phyloP scores from a whole-genome alignment of 2,888 invertebrate genomes.

The Trichopria drosophilae region DNA sequence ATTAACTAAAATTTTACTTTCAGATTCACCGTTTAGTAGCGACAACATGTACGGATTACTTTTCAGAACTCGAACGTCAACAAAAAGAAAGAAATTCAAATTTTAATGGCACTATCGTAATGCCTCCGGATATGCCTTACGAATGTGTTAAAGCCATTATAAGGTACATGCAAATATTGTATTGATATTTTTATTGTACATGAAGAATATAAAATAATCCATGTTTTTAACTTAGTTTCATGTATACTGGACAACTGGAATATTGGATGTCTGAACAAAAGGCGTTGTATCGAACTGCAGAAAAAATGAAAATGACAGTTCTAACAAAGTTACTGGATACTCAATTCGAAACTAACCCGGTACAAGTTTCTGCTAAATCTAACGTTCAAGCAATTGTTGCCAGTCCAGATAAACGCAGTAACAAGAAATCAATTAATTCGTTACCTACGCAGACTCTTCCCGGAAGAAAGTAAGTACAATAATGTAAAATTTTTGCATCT shows the following conservation, averaged over 20 bases:
- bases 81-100: slow-evolving; percentile 51
- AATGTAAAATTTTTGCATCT: background rate
- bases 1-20: no score
- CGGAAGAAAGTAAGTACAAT: slow-evolving; percentile 32
- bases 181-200: no score
- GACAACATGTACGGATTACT: slow-evolving; percentile 86
- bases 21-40: slow-evolving; percentile 75
- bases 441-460: slow-evolving; percentile 34
- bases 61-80: slow-evolving; percentile 71
- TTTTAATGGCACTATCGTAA: slow-evolving; percentile 50
- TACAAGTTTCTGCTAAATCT: no score
- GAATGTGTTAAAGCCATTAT: slow-evolving; percentile 57
- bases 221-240: slow-evolving; percentile 80
- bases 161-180: slow-evolving; percentile 51
- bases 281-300: slow-evolving; percentile 75
- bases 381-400: no score
- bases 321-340: slow-evolving; percentile 80
- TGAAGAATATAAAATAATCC: no score
- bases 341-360: slow-evolving; percentile 61
- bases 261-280: slow-evolving; percentile 76
- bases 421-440: no score
- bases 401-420: no score
- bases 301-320: slow-evolving; percentile 84
- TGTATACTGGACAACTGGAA: slow-evolving; percentile 87
- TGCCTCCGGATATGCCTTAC: slow-evolving; percentile 56